A percentile compares a stretch with the other conserved stretches of the same genome.
phyloP scores from a whole-genome alignment of 2,888 invertebrate genomes.

The Invenusta paracnida region DNA sequence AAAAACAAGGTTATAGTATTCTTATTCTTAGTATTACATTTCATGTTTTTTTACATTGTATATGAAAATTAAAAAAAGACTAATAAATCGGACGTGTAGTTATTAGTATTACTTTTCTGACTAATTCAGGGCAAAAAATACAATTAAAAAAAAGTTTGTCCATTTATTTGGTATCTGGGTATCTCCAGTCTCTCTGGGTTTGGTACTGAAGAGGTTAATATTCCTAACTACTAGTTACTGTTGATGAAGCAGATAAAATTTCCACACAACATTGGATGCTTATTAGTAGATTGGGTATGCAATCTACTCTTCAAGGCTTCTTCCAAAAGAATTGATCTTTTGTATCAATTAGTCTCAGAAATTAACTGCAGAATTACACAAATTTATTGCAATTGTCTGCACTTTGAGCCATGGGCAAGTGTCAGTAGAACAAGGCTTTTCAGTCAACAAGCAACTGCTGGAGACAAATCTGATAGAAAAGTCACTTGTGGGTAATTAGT shows the following conservation, averaged over 20 bases:
- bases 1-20: too few species aligned
- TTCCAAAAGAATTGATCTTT: neutral
- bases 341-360: neutral
- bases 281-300: neutral
- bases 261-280: neutral
- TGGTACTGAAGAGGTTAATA: too few species aligned
- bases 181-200: too few species aligned
- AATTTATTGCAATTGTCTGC: neutral
- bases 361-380: neutral
- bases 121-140: too few species aligned
- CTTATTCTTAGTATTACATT: too few species aligned
- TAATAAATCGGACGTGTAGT: too few species aligned
- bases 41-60: too few species aligned
- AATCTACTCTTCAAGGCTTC: neutral
- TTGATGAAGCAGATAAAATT: neutral
- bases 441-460: neutral
- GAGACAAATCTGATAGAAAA: neutral
- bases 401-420: slow-evolving; percentile 1
- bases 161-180: too few species aligned
- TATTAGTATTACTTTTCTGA: too few species aligned
- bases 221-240: too few species aligned
- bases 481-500: neutral
- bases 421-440: neutral
- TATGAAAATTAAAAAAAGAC: too few species aligned
- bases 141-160: too few species aligned